Evolutionary conservation across 1,140 invertebrate genomes (phyloP).

Genomic region (Diabrotica undecimpunctata): DNA sequence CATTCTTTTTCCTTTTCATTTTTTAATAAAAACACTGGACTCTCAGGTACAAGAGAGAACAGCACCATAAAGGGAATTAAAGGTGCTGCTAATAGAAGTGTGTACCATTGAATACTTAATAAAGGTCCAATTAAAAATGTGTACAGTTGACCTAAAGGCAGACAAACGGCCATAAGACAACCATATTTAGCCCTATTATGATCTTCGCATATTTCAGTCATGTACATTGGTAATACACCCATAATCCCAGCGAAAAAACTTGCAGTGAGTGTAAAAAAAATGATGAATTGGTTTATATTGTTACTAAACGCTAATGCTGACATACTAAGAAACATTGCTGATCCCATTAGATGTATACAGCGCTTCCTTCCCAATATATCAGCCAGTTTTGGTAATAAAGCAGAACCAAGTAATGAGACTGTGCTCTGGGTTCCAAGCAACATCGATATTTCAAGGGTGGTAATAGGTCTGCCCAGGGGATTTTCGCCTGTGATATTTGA

Average conservation of each 20-base stretch:
- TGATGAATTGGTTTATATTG: not conserved
- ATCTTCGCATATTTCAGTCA: conserved; percentile 9
- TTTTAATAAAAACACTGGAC: not conserved
- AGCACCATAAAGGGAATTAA: not conserved
- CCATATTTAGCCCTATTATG: conserved; percentile 7
- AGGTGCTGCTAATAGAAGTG: not conserved
- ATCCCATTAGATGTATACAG: not conserved
- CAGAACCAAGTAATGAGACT: not conserved
- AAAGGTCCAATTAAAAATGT: conserved; percentile 1
- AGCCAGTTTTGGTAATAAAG: not conserved
- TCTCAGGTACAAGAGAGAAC: not conserved
- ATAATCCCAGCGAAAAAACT: not conserved
- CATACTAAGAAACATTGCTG: not conserved
- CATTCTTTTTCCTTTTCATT: not conserved
- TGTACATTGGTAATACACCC: not conserved
- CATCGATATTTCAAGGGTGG: not conserved
- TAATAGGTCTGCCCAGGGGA: not conserved
- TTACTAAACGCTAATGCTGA: not conserved
- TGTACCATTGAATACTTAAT: not conserved
- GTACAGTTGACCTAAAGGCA: conserved; percentile 6
- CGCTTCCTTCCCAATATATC: conserved; percentile 11
- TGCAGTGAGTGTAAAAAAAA: not conserved
- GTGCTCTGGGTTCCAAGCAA: not conserved
- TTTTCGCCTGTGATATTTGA: not conserved
- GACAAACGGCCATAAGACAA: not conserved